Evolutionary conservation across 2,797 vertebrate genomes (phyloP).

Genomic region (Galago senegalensis): DNA sequence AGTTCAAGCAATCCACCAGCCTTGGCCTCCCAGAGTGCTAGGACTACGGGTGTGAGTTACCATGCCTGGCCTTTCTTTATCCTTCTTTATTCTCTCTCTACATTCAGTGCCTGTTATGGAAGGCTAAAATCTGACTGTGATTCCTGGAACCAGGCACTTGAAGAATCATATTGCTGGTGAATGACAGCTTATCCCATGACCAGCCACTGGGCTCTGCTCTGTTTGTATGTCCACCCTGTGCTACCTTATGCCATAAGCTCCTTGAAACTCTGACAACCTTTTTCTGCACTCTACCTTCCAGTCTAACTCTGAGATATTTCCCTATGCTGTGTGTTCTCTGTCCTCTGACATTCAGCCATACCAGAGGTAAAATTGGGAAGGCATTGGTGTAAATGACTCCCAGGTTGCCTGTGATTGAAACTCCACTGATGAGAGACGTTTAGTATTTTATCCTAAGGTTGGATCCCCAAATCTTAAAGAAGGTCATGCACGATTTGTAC

Average conservation of each 20-base stretch:
- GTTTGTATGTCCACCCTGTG: background rate
- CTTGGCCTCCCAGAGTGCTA: no score
- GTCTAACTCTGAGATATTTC: background rate
- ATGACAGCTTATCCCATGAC: background rate
- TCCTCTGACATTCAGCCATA: background rate
- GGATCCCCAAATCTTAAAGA: background rate
- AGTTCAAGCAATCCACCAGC: no score
- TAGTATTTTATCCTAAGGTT: background rate
- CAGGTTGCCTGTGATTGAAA: background rate
- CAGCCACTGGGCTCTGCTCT: background rate
- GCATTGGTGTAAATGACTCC: background rate
- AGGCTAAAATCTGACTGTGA: background rate
- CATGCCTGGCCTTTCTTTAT: background rate
- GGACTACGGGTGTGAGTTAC: no score
- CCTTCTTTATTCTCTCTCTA: background rate
- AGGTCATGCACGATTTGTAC: background rate
- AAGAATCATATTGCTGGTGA: background rate
- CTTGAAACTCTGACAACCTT: background rate
- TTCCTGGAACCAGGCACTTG: background rate
- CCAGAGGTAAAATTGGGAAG: background rate
- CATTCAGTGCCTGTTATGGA: background rate
- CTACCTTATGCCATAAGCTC: background rate
- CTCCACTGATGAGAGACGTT: background rate
- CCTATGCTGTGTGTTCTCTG: background rate
- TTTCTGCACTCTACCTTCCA: background rate